Evolutionary conservation across 2,888 invertebrate genomes (phyloP), one percentile per base, ranked within the genome.

Genomic region (Camptogramma bilineatum): DNA sequence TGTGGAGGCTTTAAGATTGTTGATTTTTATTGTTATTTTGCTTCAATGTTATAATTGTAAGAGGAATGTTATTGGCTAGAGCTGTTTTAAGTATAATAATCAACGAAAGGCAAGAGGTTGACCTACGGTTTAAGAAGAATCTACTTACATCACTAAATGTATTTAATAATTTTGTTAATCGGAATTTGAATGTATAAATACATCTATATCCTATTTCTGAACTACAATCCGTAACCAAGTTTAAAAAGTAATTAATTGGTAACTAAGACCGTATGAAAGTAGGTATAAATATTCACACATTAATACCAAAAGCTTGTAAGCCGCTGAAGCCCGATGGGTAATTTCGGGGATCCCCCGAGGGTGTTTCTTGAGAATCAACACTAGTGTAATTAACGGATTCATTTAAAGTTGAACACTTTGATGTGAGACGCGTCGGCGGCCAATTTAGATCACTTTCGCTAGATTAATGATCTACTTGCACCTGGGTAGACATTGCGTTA

Each of bases 311-410:
- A 64, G 61, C 68, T 59, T 31, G 64, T 72, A 69, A 74, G 64
- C 68, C 58, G 67, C 65, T 68, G 62, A 56, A 48, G 44, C 55
- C 80, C 85, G 85, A 86, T 87, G 87, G 85, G 84, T 88, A 88
- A 88, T 90, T 88, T 78, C 70, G 79, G 71, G 72, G 70, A 70
- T 84, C 87, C 86, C 88, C 69, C 70, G 81, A 79, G 86, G 80
- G 80, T 81, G 76, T 81, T 84, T 84, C 86, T 86, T 87, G 85
- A 83, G 86, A 86, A 88, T 89, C 90, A 90, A 90, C 90, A 90
- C 88, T 89, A 88, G 77, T 83, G 84, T 91, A 91, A 91, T 91
- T 91, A 91, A 85, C 79, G 83, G 83, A 87, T 87, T 91, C 87
- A 85, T 91, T 88, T 90, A 90, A 88, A 87, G 85, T 86, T 88